Conservation (phyloP, 2,888 invertebrate species). For the Diplazon laetatorius region DNA sequence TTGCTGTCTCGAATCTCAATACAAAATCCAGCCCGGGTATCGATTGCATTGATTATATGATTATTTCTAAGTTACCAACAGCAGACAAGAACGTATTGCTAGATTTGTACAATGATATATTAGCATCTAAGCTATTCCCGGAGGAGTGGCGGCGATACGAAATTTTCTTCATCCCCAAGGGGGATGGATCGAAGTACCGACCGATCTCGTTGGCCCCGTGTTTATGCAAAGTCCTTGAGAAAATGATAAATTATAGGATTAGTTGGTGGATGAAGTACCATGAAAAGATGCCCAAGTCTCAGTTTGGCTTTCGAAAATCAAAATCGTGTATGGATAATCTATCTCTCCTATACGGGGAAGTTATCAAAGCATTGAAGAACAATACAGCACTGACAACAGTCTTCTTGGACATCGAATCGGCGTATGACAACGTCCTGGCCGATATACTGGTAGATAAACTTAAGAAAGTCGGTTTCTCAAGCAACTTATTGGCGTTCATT, state of each 20-base stretch:
- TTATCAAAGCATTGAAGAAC: constrained; percentile 17
- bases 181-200: constrained; percentile 2
- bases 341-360: constrained; percentile 9
- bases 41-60: constrained; percentile 47
- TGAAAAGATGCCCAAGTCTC: constrained; percentile 1
- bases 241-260: constrained; percentile 45
- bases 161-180: constrained; percentile 52
- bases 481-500: constrained; percentile 26
- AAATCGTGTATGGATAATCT: constrained; percentile 37
- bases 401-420: constrained; percentile 37
- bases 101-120: constrained; percentile 45
- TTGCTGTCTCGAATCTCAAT: constrained; percentile 35
- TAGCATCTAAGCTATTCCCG: background rate
- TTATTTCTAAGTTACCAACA: constrained; percentile 21
- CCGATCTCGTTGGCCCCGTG: constrained; percentile 56
- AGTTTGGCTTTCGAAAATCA: constrained; percentile 27
- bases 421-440: constrained; percentile 48
- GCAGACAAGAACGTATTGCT: constrained; percentile 9
- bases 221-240: constrained; percentile 40
- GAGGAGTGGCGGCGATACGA: constrained; percentile 29
- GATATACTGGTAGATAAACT: constrained; percentile 35
- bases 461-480: constrained; percentile 22
- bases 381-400: background rate
- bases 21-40: constrained; percentile 42
- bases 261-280: constrained; percentile 36